Evolutionary conservation across 2,113 vertebrate genomes (phyloP).

Genomic region (Psephotus haematonotus): DNA sequence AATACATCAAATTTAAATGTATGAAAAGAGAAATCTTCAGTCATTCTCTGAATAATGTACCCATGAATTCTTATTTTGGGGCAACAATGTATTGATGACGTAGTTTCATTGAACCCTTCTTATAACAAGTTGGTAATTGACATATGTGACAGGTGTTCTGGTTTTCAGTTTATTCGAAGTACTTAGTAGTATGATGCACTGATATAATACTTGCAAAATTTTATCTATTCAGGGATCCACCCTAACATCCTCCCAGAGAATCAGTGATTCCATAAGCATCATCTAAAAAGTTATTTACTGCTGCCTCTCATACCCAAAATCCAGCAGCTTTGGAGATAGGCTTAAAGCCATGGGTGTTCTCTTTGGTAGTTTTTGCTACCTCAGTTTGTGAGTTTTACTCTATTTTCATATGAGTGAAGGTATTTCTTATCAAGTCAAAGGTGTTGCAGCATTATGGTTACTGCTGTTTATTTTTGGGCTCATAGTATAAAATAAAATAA

Average conservation of each 20-base stretch:
- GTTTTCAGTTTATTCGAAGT: conserved; percentile 45
- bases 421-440: background rate
- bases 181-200: conserved; percentile 14
- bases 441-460: background rate
- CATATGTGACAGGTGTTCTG: background rate
- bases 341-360: background rate
- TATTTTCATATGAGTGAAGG: background rate
- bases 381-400: background rate
- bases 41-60: background rate
- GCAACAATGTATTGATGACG: background rate
- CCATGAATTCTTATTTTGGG: background rate
- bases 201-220: background rate
- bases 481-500: background rate
- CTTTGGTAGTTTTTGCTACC: background rate
- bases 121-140: conserved; percentile 33
- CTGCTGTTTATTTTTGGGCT: background rate
- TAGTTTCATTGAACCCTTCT: conserved; percentile 1
- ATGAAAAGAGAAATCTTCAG: background rate
- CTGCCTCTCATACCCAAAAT: background rate
- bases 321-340: background rate
- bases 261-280: background rate
- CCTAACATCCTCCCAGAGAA: background rate
- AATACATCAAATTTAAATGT: background rate
- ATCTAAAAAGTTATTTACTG: background rate
- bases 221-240: background rate